Conservation (phyloP, 2,797 vertebrate species). For the Spinibarbus caldwelli region DNA sequence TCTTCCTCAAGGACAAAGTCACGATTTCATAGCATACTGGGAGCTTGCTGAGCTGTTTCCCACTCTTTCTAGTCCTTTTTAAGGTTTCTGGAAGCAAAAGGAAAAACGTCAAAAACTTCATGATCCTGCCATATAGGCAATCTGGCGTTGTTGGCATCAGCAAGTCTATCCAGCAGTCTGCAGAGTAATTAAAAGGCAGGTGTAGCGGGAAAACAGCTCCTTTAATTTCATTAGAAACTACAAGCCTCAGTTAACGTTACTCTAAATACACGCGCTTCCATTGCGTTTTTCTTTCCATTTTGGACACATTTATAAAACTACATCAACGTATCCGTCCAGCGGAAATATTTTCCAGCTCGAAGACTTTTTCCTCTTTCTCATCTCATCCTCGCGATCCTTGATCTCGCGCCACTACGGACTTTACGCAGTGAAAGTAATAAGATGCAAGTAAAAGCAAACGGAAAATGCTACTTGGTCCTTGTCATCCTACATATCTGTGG, state of each 20-base stretch:
- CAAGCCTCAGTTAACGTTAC: conserved; percentile 13
- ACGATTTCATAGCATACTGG: conserved; percentile 81
- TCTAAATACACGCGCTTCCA: not conserved
- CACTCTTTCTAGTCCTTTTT: conserved; percentile 82
- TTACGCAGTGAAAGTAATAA: not conserved
- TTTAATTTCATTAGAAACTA: conserved; percentile 27
- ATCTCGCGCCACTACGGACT: not conserved
- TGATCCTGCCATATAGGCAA: conserved; percentile 86
- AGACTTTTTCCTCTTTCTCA: conserved; percentile 47
- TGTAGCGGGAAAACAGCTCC: not conserved
- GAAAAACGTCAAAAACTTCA: conserved; percentile 88
- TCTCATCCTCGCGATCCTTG: conserved; percentile 40
- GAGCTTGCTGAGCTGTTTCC: conserved; percentile 74
- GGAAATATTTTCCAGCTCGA: conserved; percentile 46
- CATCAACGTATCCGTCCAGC: conserved; percentile 40
- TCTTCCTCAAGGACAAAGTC: conserved; percentile 81
- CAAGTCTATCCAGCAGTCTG: conserved; percentile 60
- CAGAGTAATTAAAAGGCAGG: conserved; percentile 26
- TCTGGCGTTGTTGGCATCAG: conserved; percentile 83
- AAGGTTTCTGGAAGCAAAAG: conserved; percentile 88
- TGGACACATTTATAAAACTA: conserved; percentile 37
- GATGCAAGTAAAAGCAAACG: not conserved
- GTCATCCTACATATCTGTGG: not conserved
- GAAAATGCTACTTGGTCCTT: not conserved
- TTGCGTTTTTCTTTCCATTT: conserved; percentile 11